Evolutionary conservation across 2,888 invertebrate species (phyloP).

Genomic region (Drosophila eohydei): DNA sequence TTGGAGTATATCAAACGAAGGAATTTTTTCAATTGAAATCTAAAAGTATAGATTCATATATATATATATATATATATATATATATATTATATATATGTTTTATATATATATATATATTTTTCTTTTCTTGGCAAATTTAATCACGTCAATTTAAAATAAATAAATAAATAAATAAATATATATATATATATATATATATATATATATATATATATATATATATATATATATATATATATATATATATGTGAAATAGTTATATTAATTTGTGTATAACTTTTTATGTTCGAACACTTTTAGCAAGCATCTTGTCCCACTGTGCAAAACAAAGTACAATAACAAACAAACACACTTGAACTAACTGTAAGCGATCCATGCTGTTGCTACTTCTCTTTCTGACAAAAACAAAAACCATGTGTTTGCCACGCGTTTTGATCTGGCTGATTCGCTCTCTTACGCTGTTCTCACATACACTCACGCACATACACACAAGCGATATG

Average conservation of each 20-base stretch:
- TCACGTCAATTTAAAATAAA: not conserved
- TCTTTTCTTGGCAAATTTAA: not conserved
- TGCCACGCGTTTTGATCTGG: constrained; percentile 68
- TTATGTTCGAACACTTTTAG: not conserved
- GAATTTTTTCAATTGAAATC: constrained; percentile 14
- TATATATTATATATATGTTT: not conserved
- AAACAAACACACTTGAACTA: constrained; percentile 31
- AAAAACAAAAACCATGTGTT: constrained; percentile 81
- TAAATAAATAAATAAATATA: not conserved
- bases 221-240: not conserved
- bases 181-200: too few relatives aligned
- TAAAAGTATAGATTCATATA: not conserved
- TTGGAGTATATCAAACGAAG: constrained; percentile 5
- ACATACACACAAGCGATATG: not conserved
- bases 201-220: not conserved
- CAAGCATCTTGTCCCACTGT: constrained; percentile 9
- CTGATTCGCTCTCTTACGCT: constrained; percentile 22
- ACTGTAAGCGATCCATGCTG: constrained; percentile 57
- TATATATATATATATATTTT: not conserved
- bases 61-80: not conserved
- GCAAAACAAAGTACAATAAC: constrained; percentile 39
- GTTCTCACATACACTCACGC: not conserved
- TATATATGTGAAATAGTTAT: not conserved
- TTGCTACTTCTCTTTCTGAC: constrained; percentile 56
- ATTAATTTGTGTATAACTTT: too few relatives aligned